Evolutionary conservation across 2,797 vertebrate genomes (phyloP).

Genomic region (Molossus molossus): DNA sequence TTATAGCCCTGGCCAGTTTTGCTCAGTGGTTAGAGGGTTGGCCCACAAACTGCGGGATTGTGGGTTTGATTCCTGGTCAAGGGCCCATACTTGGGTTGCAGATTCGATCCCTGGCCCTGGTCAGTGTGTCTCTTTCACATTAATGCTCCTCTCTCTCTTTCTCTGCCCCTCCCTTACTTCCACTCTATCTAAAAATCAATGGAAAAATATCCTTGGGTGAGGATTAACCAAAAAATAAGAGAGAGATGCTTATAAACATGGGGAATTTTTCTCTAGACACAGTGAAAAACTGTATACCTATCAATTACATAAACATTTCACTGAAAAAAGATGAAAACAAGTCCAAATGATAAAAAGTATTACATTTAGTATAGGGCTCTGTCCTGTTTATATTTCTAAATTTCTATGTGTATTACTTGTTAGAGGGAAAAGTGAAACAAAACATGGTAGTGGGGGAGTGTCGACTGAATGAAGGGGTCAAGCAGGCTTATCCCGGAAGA

Average conservation of each 20-base stretch:
- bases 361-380: neutral
- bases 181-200: too few relatives aligned
- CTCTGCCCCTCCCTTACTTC: too few relatives aligned
- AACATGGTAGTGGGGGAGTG: accelerated
- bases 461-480: neutral
- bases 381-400: slow-evolving; percentile 42
- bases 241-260: slow-evolving; percentile 53
- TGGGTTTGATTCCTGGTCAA: too few relatives aligned
- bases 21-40: too few relatives aligned
- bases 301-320: slow-evolving; percentile 35
- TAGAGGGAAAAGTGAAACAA: neutral
- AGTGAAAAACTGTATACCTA: slow-evolving; percentile 2
- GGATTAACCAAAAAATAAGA: too few relatives aligned
- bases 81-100: too few relatives aligned
- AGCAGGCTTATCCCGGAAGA: neutral
- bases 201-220: too few relatives aligned
- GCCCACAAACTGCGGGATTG: too few relatives aligned
- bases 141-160: too few relatives aligned
- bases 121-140: too few relatives aligned
- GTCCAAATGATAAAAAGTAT: slow-evolving; percentile 37
- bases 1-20: neutral
- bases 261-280: slow-evolving; percentile 2
- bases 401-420: neutral
- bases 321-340: slow-evolving; percentile 14
- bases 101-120: too few relatives aligned